A percentile compares a stretch with the other conserved stretches of the same genome.
These are phyloP conservation scores for Callosobruchus maculatus DNA, from an alignment of 2,888 invertebrate species.

Conservation along the genomic window DNA sequence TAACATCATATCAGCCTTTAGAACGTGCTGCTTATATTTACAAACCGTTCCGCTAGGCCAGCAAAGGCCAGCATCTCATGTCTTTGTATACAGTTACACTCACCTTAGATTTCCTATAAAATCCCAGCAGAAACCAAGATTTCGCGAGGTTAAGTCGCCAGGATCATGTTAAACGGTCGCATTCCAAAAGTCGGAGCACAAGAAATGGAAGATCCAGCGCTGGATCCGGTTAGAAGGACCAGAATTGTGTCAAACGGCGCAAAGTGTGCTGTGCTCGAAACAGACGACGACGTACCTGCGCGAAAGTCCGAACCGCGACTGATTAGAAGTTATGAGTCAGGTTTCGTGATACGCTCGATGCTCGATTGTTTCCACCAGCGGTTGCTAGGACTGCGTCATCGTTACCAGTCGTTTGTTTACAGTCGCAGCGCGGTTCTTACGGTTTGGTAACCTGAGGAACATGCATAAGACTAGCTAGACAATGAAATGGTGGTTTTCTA, in stretches of 20 bases:
- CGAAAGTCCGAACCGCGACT: constrained; percentile 15
- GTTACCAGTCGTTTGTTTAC: not conserved
- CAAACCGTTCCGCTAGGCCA: not conserved
- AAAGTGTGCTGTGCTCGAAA: not conserved
- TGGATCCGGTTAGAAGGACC: not conserved
- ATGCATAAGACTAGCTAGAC: not conserved
- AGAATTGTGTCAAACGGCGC: not conserved
- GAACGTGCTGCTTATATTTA: not conserved
- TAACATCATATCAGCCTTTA: not conserved
- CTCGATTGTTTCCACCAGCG: constrained; percentile 19
- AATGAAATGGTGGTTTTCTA: not conserved
- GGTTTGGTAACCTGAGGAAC: not conserved
- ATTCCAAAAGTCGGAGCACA: not conserved
- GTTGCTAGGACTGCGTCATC: constrained; percentile 23
- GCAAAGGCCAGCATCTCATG: not conserved
- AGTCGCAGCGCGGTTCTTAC: not conserved
- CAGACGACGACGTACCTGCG: constrained; percentile 5
- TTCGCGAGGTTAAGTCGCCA: not conserved
- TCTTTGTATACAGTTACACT: not conserved
- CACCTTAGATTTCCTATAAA: not conserved
- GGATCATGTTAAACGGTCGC: not conserved
- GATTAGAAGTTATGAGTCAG: constrained; percentile 31
- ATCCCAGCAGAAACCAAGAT: not conserved
- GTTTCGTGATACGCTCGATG: constrained; percentile 19
- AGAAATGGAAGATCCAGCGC: not conserved